These are phyloP conservation scores for Anabas testudineus DNA, from an alignment of 2,797 vertebrate species.

Conservation along the genomic window DNA sequence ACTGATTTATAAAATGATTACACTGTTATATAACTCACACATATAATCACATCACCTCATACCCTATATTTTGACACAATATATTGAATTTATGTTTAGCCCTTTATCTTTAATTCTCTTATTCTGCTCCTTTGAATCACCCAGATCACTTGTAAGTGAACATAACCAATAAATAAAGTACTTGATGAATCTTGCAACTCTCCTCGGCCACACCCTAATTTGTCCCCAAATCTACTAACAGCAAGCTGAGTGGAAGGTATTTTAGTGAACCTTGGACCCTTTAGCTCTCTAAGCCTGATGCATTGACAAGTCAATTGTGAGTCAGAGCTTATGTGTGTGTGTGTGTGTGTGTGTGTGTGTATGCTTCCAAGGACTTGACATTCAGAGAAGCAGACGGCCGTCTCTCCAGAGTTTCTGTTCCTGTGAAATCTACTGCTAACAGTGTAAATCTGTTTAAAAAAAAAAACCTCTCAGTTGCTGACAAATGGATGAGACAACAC, in stretches of 20 bases:
- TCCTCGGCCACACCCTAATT: slow-evolving; percentile 3
- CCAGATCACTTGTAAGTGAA: not conserved
- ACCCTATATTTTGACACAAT: not conserved
- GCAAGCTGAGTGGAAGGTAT: slow-evolving; percentile 37
- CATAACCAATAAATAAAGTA: not conserved
- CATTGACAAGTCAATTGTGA: slow-evolving; percentile 51
- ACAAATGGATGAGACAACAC: slow-evolving; percentile 41
- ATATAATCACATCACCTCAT: not conserved
- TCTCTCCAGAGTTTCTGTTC: slow-evolving; percentile 51
- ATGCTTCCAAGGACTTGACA: slow-evolving; percentile 41
- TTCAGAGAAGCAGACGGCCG: slow-evolving; percentile 52
- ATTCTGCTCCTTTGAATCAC: not conserved
- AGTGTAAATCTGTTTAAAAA: slow-evolving; percentile 52
- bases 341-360: slow-evolving; percentile 31
- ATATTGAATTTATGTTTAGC: not conserved
- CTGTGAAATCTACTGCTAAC: slow-evolving; percentile 45
- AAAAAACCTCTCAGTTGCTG: slow-evolving; percentile 44
- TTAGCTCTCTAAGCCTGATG: slow-evolving; percentile 44
- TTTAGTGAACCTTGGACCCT: slow-evolving; percentile 47
- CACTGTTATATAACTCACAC: too few species aligned
- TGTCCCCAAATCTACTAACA: slow-evolving; percentile 31
- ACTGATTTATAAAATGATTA: too few species aligned
- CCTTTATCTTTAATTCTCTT: not conserved
- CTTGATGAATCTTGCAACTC: not conserved
- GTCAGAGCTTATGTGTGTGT: slow-evolving; percentile 35